Evolutionary conservation across 1,140 invertebrate species (phyloP), one percentile per base, ranked within the genome.

Genomic region (Pseudomyrmex flavicornis): DNA sequence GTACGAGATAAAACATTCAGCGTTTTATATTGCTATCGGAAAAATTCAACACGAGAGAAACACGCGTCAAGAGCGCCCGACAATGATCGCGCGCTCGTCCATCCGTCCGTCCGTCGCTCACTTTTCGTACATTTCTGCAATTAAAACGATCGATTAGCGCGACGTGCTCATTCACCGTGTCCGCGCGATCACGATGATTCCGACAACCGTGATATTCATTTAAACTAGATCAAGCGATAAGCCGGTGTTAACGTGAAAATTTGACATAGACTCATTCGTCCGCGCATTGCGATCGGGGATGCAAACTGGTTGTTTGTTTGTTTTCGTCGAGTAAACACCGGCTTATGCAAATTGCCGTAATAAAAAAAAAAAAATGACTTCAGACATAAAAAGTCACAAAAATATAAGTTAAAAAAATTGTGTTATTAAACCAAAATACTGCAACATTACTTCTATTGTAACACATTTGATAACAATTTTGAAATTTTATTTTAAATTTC

Each of bases 71-170:
- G 20, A 52, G 44, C 35, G 7, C 5, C 2, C 26, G 68, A 22
- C 46, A 63, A 63, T 26, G 61, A 61, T 61, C 61, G 61, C n/a
- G n/a, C 61, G 59, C 15, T 5, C 15, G 35, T n/a, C 15, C 63
- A 17, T 12, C 44, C 15, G 52, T 26, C 63, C 35, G n/a, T 52
- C 73, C 22, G 76, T 70, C 76, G 76, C 22, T 79, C 76, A 79
- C 76, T 79, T 79, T 59, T 59, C 66, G 52, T 69, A 70, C 76
- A 79, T 79, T 79, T 79, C 76, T 79, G 65, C 76, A 79, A 79
- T 79, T 79, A 79, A 79, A 79, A 48, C 76, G 52, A 79, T 79
- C 65, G 76, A 79, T 79, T 79, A 79, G 17, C 65, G 65, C 63
- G 20, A 20, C 65, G 65, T 70, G 54, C 76, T 70, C 76, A 59